A percentile compares a stretch with the other conserved stretches of the same genome.
phyloP scores from a whole-genome alignment of 2,888 invertebrate species.

The Steinernema scapterisci region DNA sequence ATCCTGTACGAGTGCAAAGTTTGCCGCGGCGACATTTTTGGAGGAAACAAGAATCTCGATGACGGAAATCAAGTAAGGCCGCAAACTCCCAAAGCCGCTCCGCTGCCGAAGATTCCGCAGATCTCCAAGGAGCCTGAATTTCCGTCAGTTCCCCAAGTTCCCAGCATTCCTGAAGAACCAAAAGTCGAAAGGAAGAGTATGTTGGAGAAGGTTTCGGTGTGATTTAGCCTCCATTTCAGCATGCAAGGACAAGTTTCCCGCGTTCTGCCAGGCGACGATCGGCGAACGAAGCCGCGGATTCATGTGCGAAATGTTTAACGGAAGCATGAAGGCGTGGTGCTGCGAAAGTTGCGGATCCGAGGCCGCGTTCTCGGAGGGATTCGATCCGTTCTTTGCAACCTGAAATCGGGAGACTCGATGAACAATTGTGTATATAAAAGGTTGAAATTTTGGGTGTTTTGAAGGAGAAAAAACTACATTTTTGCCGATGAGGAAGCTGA shows the following conservation, averaged over 20 bases:
- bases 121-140: not conserved
- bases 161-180: too few species aligned
- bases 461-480: too few species aligned
- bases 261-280: not conserved
- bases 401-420: too few species aligned
- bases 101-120: not conserved
- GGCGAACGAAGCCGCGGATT: slow-evolving; percentile 14
- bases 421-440: too few species aligned
- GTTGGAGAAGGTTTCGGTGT: too few species aligned
- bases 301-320: not conserved
- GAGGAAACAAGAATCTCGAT: not conserved
- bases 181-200: too few species aligned
- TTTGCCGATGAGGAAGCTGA: too few species aligned
- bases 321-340: slow-evolving; percentile 17
- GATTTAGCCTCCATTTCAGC: not conserved
- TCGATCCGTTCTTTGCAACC: too few species aligned
- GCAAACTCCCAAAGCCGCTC: not conserved
- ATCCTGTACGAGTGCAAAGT: slow-evolving; percentile 50
- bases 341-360: not conserved
- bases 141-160: too few species aligned
- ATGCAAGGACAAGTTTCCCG: slow-evolving; percentile 13
- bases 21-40: slow-evolving; percentile 44
- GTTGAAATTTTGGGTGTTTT: too few species aligned
- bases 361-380: not conserved
- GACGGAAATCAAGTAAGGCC: not conserved